These are phyloP conservation scores for Anthophora plumipes DNA, from an alignment of 2,888 invertebrate species.

Conservation along the genomic window DNA sequence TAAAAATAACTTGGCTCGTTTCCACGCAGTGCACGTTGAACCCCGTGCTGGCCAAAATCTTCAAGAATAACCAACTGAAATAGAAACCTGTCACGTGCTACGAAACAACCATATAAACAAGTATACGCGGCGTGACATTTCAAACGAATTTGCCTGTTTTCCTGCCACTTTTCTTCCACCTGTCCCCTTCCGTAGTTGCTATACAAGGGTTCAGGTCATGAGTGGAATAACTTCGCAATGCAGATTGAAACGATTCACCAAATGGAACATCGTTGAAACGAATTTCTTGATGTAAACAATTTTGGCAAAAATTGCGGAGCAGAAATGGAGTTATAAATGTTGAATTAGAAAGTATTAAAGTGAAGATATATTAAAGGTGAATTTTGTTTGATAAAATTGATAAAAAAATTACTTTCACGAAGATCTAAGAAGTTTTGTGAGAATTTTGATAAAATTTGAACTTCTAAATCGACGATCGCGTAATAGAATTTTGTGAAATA, in stretches of 20 bases:
- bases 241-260: constrained; percentile 1
- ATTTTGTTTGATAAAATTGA: no score
- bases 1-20: constrained; percentile 60
- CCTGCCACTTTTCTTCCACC: not conserved
- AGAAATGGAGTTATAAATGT: not conserved
- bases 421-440: no score
- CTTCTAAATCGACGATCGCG: no score
- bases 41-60: constrained; percentile 22
- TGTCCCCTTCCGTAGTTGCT: not conserved
- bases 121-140: constrained; percentile 25
- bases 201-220: not conserved
- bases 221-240: not conserved
- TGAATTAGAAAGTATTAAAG: not conserved
- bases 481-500: no score
- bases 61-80: constrained; percentile 48
- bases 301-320: not conserved
- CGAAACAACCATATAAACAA: constrained; percentile 57
- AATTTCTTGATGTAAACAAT: not conserved
- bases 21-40: constrained; percentile 57
- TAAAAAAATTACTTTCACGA: no score
- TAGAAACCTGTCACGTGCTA: constrained; percentile 61
- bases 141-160: constrained; percentile 26
- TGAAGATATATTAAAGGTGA: not conserved
- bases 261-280: not conserved
- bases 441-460: no score